Evolutionary conservation across 92 coral and sea anemone genomes (phyloP), one percentile per base, ranked within the genome.

Genomic region (Epizoanthus scotinus): DNA sequence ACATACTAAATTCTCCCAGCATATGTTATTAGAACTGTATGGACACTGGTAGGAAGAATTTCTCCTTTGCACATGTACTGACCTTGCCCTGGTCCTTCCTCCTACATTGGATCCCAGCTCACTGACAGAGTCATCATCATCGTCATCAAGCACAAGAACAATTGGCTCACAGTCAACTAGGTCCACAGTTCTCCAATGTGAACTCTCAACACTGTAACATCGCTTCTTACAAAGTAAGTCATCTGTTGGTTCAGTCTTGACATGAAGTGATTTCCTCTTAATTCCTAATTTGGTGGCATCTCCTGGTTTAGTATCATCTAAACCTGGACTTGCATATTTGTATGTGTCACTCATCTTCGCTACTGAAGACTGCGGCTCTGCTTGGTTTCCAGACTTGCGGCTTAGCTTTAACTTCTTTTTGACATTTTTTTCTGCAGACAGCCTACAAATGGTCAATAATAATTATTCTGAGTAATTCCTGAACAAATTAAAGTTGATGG

Each of bases 91-190:
- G 26, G 66, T 56, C 40, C 24, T 58, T 10, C 62, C 79, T 64
- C 47, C 69, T 2, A 64, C 5, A 12, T 5, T 56, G 17, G 66
- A 74, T 10, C 50, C 25, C n/a, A 20, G 34, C 38, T 20, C 67
- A 34, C 7, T n/a, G 19, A 4, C 78, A 22, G 20, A 21, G 7
- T 68, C 67, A 20, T 74, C 34, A 57, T 61, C 62, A 6, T 74
- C 80, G 21, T 74, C 80, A 74, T 74, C 80, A 34, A 74, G 80
- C 54, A 74, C 67, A 56, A 74, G 80, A 18, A 74, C 61, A 31
- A 74, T 65, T 27, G 80, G 80, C 34, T 74, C 80, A 21, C 57
- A 65, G 18, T 56, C 40, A 8, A 53, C 36, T 17, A 8, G 64
- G 6, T 36, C 52, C 22, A 2, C 2, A 34, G 40, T 47, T 9